Base-by-base conservation (phyloP, 2,888 invertebrate species). In the Amphimallon solstitiale region DNA sequence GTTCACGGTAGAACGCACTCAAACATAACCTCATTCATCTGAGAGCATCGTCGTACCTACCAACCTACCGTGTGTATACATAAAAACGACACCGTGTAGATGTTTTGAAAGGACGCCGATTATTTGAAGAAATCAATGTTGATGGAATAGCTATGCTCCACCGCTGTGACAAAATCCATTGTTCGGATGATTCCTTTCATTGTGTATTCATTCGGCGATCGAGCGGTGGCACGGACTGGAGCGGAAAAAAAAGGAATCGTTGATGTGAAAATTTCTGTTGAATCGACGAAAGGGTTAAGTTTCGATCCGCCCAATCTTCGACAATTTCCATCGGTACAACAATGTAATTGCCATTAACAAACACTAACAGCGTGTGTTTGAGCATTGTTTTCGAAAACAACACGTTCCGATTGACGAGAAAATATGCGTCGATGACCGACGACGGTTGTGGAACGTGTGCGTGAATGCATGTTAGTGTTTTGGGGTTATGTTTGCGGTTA, bases 271-370 rank as follows among this genome's bases (percentile, higher is more conserved):
- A 62, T 46, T 51, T 46, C 35, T 51, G 49, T 40, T 62, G 48
- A 51, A 62, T 49, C 37, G 62, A 37, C 38, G 48, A 62, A 62
- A 62, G 62, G 62, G 51, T 62, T 62, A 38, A 62, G 29, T 40
- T 51, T 35, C 15, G 62, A 49, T 62, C 62, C 62, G 48, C 62
- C 62, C 62, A 51, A 51, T 51, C 51, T 62, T 62, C 51, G 48
- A 49, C 23, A 51, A 51, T 51, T 62, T 51, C 38, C 49, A 51
- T 62, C 49, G 62, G n/a, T 40, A 62, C 62, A 62, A 62, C 62
- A 62, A 51, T 51, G 62, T 62, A 62, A 62, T 62, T 62, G 62
- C 40, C 49, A 51, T 62, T 49, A 29, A 51, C 51, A 62, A 62
- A 62, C 62, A 62, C 48, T 62, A 62, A 23, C 62, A 49, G 62